A percentile compares a stretch with the other conserved stretches of the same genome.
Evolutionary conservation across 2,797 vertebrate genomes (phyloP).

Genomic region (Sciaenops ocellatus): DNA sequence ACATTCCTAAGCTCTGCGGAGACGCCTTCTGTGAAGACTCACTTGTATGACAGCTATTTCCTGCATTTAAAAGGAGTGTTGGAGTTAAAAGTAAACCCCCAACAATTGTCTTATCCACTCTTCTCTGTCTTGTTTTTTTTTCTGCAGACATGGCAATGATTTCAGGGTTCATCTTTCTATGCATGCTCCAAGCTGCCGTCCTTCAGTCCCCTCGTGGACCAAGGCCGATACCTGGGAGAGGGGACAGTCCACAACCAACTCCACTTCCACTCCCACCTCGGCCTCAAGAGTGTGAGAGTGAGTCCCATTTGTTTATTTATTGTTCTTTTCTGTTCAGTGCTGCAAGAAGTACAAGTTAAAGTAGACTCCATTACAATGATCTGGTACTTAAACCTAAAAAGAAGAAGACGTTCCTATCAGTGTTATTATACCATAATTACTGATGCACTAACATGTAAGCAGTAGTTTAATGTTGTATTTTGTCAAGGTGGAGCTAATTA

Average conservation of each 20-base stretch:
- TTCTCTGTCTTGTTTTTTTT: slow-evolving; percentile 15
- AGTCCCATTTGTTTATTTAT: slow-evolving; percentile 31
- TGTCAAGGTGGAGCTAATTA: not conserved
- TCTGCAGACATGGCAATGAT: slow-evolving; percentile 60
- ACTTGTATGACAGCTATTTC: slow-evolving; percentile 72
- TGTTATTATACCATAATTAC: not conserved
- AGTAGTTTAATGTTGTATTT: not conserved
- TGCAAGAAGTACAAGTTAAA: not conserved
- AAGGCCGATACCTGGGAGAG: slow-evolving; percentile 57
- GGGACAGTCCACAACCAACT: slow-evolving; percentile 48
- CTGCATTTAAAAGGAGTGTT: slow-evolving; percentile 42
- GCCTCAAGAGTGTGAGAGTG: slow-evolving; percentile 68
- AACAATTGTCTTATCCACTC: not conserved
- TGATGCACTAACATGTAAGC: not conserved
- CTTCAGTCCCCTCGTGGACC: slow-evolving; percentile 62
- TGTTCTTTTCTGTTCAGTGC: slow-evolving; percentile 7
- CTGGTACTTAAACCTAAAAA: not conserved
- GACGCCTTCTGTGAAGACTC: slow-evolving; percentile 65
- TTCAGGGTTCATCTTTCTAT: slow-evolving; percentile 70
- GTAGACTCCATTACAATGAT: not conserved
- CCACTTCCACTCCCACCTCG: slow-evolving; percentile 2
- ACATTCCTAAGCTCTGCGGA: slow-evolving; percentile 59
- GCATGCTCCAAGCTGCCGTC: slow-evolving; percentile 58
- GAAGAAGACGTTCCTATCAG: no score
- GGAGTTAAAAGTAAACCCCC: slow-evolving; percentile 12